phyloP scores from a whole-genome alignment of 2,888 invertebrate species.

The Tipula confusa region DNA sequence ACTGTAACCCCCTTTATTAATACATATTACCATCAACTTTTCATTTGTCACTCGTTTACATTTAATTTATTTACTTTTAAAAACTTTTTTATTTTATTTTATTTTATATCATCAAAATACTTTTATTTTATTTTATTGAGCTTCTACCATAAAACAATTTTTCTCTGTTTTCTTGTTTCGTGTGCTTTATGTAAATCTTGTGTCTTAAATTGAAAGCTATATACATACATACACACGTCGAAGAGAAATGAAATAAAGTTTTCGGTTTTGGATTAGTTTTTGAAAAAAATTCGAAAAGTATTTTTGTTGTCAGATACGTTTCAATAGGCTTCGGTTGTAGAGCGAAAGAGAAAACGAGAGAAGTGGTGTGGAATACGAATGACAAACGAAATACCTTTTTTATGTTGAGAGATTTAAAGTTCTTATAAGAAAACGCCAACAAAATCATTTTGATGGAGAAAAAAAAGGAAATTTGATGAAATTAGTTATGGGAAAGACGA shows the following conservation, averaged over 20 bases:
- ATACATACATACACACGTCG: too few relatives aligned
- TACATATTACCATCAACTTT: not conserved
- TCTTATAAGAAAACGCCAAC: not conserved
- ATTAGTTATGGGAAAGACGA: not conserved
- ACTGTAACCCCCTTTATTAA: not conserved
- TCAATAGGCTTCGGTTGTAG: not conserved
- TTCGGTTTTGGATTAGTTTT: not conserved
- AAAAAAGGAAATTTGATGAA: conserved; percentile 13
- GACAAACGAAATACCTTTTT: conserved; percentile 3
- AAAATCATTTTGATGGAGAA: not conserved
- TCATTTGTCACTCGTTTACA: not conserved
- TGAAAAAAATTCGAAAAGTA: not conserved
- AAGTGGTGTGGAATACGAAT: not conserved
- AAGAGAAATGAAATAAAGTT: conserved; percentile 9
- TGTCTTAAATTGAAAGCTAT: conserved; percentile 1
- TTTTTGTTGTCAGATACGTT: not conserved
- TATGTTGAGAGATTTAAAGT: not conserved
- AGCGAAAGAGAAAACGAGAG: not conserved
- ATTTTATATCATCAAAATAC: not conserved
- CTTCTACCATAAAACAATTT: not conserved
- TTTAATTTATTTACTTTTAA: conserved; percentile 20
- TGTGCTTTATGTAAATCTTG: conserved; percentile 6
- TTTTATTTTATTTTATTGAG: conserved; percentile 25
- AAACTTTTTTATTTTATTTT: too few relatives aligned
- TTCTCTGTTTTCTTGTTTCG: not conserved